Conservation (phyloP, 1,140 invertebrate species). For the Drosophila quadrilineata region DNA sequence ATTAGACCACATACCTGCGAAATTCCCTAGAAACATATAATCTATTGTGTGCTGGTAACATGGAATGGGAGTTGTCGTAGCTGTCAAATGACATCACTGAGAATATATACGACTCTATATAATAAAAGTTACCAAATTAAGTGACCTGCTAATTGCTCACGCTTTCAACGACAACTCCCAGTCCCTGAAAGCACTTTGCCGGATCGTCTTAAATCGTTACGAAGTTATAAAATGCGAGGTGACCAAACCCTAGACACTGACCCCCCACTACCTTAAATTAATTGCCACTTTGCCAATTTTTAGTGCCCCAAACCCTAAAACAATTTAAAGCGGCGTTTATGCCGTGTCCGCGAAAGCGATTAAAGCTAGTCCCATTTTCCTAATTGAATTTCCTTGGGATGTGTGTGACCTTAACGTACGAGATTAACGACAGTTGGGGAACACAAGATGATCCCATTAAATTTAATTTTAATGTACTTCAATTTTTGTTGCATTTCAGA, state of each 20-base stretch:
- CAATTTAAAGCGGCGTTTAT: conserved; percentile 55
- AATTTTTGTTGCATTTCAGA: conserved; percentile 84
- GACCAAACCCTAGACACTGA: conserved; percentile 24
- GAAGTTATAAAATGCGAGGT: conserved; percentile 13
- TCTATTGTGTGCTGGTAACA: background rate
- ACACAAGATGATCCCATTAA: conserved; percentile 6
- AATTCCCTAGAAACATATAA: background rate
- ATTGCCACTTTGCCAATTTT: conserved; percentile 62
- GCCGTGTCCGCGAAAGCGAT: background rate
- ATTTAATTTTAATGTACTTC: conserved; percentile 13
- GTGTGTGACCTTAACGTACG: too few relatives aligned
- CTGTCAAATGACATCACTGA: conserved; percentile 56
- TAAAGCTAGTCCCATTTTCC: conserved; percentile 45
- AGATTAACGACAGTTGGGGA: background rate
- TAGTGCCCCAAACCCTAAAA: conserved; percentile 45
- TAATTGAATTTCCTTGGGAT: conserved; percentile 50
- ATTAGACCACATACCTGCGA: too few relatives aligned
- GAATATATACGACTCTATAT: conserved; percentile 13
- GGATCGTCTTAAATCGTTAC: conserved; percentile 53
- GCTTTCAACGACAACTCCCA: conserved; percentile 11
- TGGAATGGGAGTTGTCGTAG: too few relatives aligned
- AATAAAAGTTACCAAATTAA: conserved; percentile 52
- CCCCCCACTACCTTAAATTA: conserved; percentile 21
- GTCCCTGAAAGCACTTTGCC: conserved; percentile 37
- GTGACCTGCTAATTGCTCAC: conserved; percentile 60